Base-by-base conservation (phyloP, 2,113 vertebrate genomes). In the Myiagra hebetior region DNA sequence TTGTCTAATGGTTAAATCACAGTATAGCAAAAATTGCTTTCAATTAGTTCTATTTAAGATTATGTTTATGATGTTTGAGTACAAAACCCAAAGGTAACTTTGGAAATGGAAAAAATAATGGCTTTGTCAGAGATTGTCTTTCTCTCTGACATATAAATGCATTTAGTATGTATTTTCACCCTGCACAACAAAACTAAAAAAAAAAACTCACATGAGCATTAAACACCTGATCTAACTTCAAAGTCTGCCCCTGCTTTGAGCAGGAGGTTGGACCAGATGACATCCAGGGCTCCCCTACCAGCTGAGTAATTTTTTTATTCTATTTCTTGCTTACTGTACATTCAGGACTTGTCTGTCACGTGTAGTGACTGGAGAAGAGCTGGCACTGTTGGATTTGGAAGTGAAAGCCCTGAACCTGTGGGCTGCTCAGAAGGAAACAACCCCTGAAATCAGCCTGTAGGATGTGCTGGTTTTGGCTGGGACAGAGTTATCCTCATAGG, bases 31-130 rank as follows among this genome's bases (percentile, higher is more conserved):
- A 90, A 91, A 59, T 18, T 65, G 20, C 30, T 88, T 77, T 76
- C 46, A 73, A 12, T 44, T 35, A 76, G 22, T 13, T 79, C 35
- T 85, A 31, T 30, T 92, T 73, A 44, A 57, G 39, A 79, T 67
- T 62, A 39, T 3, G 1, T 46, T 93, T 78, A 70, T 44, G 30
- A 83, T 52, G 33, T 52, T 92, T 52, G 63, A 67, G 35, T 44
- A 68, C 27, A 75, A 94, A 93, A 77, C 7, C 16, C 47, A 84
- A 80, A 84, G 23, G 39, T 55, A 84, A 77, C 46, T 70, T 69
- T 81, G 76, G 16, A 92, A 96, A 74, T n/a, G 15, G 47, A 65
- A 97, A 57, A 81, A 86, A 55, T 39, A 93, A 86, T 31, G 22
- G 56, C 39, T 60, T 69, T 92, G 53, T 47, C 63, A 65, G 24